Percentiles rank a stretch among this genome's conserved stretches.
These are phyloP conservation scores for Montifringilla adamsi DNA, from an alignment of 2,113 vertebrate genomes.

Conservation along the genomic window DNA sequence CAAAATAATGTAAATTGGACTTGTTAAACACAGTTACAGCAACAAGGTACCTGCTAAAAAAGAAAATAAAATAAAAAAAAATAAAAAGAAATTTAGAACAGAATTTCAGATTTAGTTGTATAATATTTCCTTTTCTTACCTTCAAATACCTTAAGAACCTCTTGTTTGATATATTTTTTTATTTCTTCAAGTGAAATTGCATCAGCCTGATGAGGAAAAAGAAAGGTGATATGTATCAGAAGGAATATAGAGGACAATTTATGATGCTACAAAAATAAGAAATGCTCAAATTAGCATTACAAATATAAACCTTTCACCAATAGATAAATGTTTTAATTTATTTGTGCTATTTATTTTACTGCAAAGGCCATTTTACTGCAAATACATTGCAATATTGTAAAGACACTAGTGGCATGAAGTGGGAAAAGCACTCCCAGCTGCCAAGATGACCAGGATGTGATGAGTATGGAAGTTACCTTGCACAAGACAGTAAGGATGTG, in stretches of 20 bases:
- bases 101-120: not conserved
- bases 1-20: not conserved
- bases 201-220: slow-evolving; percentile 76
- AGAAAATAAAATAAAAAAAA: too few relatives aligned
- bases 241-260: not conserved
- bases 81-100: not conserved
- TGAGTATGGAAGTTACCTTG: not conserved
- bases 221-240: not conserved
- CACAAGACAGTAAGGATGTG: not conserved
- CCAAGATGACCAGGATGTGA: not conserved
- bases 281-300: not conserved
- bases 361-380: not conserved
- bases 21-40: not conserved
- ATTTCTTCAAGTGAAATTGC: slow-evolving; percentile 87
- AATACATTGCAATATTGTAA: not conserved
- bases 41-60: not conserved
- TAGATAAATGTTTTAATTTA: not conserved
- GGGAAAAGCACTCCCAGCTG: not conserved
- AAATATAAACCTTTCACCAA: not conserved
- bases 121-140: slow-evolving; percentile 74
- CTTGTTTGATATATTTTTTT: slow-evolving; percentile 86
- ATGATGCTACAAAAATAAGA: not conserved
- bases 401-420: not conserved
- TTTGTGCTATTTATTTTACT: not conserved
- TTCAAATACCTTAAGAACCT: slow-evolving; percentile 91